These are phyloP conservation scores for Boloria selene DNA, from an alignment of 2,888 invertebrate species.

Conservation along the genomic window DNA sequence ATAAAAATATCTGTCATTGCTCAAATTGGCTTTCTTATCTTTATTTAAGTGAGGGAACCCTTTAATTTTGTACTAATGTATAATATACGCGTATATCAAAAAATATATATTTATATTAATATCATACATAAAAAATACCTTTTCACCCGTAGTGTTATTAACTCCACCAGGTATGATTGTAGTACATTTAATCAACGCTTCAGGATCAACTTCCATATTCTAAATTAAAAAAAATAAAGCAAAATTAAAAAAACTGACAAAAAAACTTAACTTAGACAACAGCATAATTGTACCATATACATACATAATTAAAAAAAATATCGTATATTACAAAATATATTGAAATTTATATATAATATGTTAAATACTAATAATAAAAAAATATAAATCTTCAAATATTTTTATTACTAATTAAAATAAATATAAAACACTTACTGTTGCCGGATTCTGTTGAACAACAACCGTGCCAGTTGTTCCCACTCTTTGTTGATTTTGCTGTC, in stretches of 20 bases:
- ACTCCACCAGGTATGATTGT: constrained; percentile 75
- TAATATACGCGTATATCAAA: too few species aligned
- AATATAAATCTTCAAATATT: neutral
- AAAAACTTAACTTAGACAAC: too few species aligned
- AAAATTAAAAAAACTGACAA: neutral
- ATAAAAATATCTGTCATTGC: too few species aligned
- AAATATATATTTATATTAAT: too few species aligned
- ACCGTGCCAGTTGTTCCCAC: constrained; percentile 52
- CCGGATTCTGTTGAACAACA: constrained; percentile 56
- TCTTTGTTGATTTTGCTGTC: constrained; percentile 76
- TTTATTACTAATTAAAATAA: neutral
- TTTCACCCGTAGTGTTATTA: constrained; percentile 60
- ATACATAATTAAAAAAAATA: too few species aligned
- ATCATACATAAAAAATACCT: constrained; percentile 48
- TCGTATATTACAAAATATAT: too few species aligned
- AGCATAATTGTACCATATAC: too few species aligned
- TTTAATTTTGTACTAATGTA: too few species aligned
- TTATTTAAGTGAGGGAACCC: too few species aligned
- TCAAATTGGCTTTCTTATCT: too few species aligned
- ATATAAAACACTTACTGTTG: constrained; percentile 53
- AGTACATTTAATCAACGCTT: constrained; percentile 75
- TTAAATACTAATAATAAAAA: neutral
- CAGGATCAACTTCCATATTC: constrained; percentile 75
- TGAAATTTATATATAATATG: too few species aligned
- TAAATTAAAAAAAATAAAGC: constrained; percentile 37